phyloP scores from a whole-genome alignment of 2,113 vertebrate species.

The Chionodraco myersi region DNA sequence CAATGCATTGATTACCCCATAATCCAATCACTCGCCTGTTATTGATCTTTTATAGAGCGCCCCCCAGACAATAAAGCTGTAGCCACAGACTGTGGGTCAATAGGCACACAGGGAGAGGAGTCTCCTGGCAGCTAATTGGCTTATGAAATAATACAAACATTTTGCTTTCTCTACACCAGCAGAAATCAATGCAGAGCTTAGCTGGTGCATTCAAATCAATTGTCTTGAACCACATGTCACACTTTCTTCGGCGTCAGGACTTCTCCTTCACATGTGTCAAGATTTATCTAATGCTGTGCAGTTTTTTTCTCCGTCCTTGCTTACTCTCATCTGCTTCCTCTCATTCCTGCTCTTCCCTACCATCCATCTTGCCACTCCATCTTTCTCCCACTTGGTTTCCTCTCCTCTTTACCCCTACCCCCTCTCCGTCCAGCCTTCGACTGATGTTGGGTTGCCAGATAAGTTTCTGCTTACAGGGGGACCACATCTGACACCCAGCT shows the following conservation, averaged over 20 bases:
- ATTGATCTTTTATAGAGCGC: conserved; percentile 83
- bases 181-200: conserved; percentile 79
- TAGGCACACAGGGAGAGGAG: conserved; percentile 76
- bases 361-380: conserved; percentile 43
- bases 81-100: conserved; percentile 80
- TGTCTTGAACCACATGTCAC: conserved; percentile 39
- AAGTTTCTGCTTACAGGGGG: conserved; percentile 78
- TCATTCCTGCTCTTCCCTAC: not conserved
- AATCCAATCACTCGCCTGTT: conserved; percentile 82
- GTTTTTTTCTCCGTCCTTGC: conserved; percentile 21
- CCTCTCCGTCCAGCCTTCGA: conserved; percentile 51
- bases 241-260: conserved; percentile 19
- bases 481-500: conserved; percentile 85
- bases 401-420: conserved; percentile 27
- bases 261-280: conserved; percentile 16
- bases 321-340: conserved; percentile 40
- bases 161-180: conserved; percentile 77
- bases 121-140: conserved; percentile 84
- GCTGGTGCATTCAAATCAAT: conserved; percentile 78
- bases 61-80: conserved; percentile 78
- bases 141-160: conserved; percentile 86
- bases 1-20: conserved; percentile 82
- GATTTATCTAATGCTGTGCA: conserved; percentile 5
- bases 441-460: conserved; percentile 79
- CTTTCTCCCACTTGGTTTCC: conserved; percentile 45